Percentiles rank a stretch among this genome's conserved stretches.
Conservation (phyloP, 2,797 vertebrate species). For the Sandelia bainsii region DNA sequence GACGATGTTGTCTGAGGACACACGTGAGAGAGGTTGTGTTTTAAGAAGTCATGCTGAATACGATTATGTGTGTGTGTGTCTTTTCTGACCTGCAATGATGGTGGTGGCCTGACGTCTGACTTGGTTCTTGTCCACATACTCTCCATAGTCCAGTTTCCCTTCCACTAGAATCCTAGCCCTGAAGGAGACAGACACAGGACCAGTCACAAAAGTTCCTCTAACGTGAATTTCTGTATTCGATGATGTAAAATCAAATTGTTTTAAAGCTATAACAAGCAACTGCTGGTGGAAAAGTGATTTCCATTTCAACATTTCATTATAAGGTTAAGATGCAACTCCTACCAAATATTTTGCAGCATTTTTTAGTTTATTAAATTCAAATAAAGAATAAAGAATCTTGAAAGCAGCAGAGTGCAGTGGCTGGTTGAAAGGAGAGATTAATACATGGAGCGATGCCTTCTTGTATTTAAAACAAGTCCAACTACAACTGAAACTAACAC, state of each 20-base stretch:
- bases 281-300: neutral
- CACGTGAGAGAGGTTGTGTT: neutral
- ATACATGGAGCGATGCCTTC: too few relatives aligned
- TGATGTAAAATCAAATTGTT: neutral
- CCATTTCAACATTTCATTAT: neutral
- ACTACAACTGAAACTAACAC: too few relatives aligned
- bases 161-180: slow-evolving; percentile 93
- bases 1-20: slow-evolving; percentile 92
- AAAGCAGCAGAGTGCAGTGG: too few relatives aligned
- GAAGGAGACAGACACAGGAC: slow-evolving; percentile 1
- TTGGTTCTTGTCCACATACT: slow-evolving; percentile 96
- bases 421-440: too few relatives aligned
- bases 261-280: neutral
- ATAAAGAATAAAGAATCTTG: too few relatives aligned
- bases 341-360: too few relatives aligned
- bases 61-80: accelerated
- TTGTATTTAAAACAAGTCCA: too few relatives aligned
- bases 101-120: slow-evolving; percentile 95
- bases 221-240: neutral
- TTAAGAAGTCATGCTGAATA: accelerated
- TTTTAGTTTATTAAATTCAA: too few relatives aligned
- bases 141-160: slow-evolving; percentile 97
- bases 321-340: neutral
- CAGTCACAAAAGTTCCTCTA: neutral
- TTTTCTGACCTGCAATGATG: slow-evolving; percentile 92